phyloP scores from a whole-genome alignment of 2,113 vertebrate genomes.

The Brachyhypopomus gauderio region DNA sequence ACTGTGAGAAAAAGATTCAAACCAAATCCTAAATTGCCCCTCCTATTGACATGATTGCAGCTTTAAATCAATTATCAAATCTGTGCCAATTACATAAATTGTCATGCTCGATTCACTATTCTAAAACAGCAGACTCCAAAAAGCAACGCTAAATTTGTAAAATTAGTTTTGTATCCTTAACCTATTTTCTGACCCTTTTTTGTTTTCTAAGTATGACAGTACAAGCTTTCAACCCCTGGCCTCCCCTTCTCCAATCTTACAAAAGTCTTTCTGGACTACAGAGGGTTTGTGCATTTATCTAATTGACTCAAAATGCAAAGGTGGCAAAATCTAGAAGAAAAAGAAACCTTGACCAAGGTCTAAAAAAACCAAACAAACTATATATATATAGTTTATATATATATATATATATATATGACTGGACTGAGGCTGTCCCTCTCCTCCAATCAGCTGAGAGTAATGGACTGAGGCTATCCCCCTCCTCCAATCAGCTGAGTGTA shows the following conservation, averaged over 20 bases:
- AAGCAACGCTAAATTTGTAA: neutral
- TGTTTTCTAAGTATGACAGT: neutral
- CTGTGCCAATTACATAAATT: neutral
- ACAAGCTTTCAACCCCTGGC: conserved; percentile 15
- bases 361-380: no score
- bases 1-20: neutral
- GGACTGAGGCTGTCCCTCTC: no score
- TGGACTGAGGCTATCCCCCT: no score
- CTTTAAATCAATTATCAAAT: neutral
- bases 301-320: conserved; percentile 19
- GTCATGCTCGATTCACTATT: neutral
- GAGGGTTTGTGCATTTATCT: neutral
- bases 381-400: no score
- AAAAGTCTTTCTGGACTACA: neutral
- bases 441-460: no score
- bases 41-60: neutral
- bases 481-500: no score
- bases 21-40: neutral
- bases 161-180: neutral
- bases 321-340: conserved; percentile 25
- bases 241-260: conserved; percentile 9
- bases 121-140: neutral
- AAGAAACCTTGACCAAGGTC: neutral
- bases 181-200: neutral
- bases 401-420: neutral